These are phyloP conservation scores for Cnemophilus loriae DNA, from an alignment of 2,113 vertebrate species.

Conservation along the genomic window DNA sequence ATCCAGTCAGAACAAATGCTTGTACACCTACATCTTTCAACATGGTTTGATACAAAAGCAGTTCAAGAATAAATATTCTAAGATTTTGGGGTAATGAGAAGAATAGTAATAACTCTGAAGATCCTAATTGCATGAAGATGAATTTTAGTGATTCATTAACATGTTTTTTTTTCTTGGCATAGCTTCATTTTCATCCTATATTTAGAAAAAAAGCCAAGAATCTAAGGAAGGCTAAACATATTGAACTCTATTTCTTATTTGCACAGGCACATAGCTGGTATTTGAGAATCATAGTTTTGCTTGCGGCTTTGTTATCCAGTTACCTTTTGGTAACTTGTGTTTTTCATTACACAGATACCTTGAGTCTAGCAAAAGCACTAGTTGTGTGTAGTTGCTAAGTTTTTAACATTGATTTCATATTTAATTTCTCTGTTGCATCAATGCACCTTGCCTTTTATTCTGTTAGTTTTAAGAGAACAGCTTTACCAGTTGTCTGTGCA, in stretches of 20 bases:
- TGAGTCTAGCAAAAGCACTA: neutral
- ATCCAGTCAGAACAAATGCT: neutral
- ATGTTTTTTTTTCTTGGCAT: neutral
- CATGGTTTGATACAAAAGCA: neutral
- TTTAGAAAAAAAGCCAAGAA: neutral
- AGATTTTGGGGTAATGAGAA: neutral
- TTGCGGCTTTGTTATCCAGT: neutral
- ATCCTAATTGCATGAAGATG: neutral
- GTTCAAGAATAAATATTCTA: neutral
- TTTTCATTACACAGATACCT: neutral
- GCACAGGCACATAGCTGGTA: neutral
- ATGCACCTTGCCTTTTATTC: neutral
- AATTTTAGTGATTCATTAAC: neutral
- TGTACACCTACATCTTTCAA: neutral
- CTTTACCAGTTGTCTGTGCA: neutral
- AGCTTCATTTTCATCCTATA: neutral
- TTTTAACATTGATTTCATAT: neutral
- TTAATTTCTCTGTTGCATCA: neutral
- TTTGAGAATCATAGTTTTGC: neutral
- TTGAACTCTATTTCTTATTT: neutral
- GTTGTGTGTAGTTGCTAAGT: neutral
- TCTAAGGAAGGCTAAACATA: neutral
- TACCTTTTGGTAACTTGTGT: neutral
- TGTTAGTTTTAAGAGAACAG: neutral
- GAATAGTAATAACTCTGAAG: neutral